Percentiles rank a stretch among this genome's conserved stretches.
phyloP scores from a whole-genome alignment of 2,888 invertebrate species.

The Thysanoteuthis rhombus region DNA sequence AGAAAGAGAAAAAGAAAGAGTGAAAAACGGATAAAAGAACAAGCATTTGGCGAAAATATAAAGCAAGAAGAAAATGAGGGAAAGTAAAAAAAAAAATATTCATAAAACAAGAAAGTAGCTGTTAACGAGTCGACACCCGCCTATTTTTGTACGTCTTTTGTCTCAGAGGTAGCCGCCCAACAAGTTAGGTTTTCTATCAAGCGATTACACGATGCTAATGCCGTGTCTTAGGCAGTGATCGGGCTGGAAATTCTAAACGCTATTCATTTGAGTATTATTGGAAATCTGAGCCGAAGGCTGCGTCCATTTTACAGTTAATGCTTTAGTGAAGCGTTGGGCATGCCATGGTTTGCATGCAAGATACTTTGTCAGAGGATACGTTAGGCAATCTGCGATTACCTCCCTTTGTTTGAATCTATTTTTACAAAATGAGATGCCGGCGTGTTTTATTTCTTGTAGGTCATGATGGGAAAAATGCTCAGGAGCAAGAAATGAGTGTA shows the following conservation, averaged over 20 bases:
- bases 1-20: no score
- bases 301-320: not conserved
- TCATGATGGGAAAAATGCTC: not conserved
- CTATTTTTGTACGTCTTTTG: not conserved
- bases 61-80: no score
- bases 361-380: not conserved
- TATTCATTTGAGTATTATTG: constrained; percentile 12
- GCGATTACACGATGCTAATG: not conserved
- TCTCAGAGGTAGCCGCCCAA: not conserved
- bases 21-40: no score
- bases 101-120: not conserved
- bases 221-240: not conserved
- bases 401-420: not conserved
- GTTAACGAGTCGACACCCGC: not conserved
- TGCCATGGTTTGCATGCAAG: not conserved
- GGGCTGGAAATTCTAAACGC: not conserved
- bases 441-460: not conserved
- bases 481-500: not conserved
- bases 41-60: no score
- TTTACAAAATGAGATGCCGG: not conserved
- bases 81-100: no score
- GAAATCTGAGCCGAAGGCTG: not conserved
- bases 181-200: not conserved
- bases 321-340: not conserved
- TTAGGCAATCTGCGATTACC: not conserved